Evolutionary conservation across 35 echinoderm and acorn worm genomes (phyloP).

Genomic region (Apostichopus japonicus): DNA sequence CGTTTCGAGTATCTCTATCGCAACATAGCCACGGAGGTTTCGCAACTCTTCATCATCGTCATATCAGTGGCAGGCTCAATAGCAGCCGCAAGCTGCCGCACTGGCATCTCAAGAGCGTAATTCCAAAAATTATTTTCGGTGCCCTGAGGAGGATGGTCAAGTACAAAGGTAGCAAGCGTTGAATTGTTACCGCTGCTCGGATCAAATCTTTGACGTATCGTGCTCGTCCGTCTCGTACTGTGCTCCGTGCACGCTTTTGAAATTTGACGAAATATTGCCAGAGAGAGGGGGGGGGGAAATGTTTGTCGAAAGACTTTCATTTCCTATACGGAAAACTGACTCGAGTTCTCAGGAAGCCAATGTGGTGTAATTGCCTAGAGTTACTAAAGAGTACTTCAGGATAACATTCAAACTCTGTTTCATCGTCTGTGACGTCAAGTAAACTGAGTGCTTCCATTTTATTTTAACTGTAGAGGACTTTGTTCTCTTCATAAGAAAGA

Average conservation of each 20-base stretch:
- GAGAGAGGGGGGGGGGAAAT: not conserved
- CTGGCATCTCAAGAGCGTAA: conserved; percentile 4
- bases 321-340: no score
- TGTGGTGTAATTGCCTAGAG: no score
- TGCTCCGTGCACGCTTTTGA: no score
- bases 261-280: not conserved
- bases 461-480: no score
- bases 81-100: conserved; percentile 9
- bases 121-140: conserved; percentile 29
- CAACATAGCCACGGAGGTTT: not conserved
- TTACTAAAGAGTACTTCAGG: no score
- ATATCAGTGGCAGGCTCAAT: conserved; percentile 12
- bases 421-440: no score
- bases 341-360: no score
- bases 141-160: not conserved
- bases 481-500: no score
- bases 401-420: no score
- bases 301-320: no score
- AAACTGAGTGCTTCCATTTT: no score
- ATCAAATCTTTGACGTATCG: not conserved
- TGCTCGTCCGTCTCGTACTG: no score
- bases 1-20: not conserved
- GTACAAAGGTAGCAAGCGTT: not conserved
- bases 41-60: not conserved
- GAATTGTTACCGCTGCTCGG: not conserved